phyloP scores from a whole-genome alignment of 2,888 invertebrate species.

The Cosmopolites sordidus region DNA sequence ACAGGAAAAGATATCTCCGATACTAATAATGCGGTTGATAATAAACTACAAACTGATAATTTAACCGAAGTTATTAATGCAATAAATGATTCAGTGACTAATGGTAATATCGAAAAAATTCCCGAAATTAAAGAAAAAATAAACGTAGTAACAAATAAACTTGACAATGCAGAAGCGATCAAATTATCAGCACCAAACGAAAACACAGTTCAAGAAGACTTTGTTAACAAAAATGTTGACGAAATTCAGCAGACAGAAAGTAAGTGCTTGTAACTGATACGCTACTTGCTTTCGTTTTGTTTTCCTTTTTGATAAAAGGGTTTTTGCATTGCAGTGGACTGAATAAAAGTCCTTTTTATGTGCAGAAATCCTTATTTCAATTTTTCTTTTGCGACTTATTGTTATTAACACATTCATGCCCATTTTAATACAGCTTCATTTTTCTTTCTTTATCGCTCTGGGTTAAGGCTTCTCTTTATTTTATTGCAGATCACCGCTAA shows the following conservation, averaged over 20 bases:
- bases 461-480: conserved; percentile 1
- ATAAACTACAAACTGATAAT: conserved; percentile 16
- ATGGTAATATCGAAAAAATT: conserved; percentile 33
- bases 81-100: conserved; percentile 17
- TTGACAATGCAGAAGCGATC: conserved; percentile 38
- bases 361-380: background rate
- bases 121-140: conserved; percentile 39
- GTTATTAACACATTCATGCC: conserved; percentile 22
- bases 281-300: conserved; percentile 5
- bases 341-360: background rate
- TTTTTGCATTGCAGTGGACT: background rate
- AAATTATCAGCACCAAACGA: conserved; percentile 48
- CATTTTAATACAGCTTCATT: conserved; percentile 21
- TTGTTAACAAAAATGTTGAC: conserved; percentile 26
- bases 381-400: background rate
- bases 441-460: background rate
- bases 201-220: conserved; percentile 24
- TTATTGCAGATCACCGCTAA: conserved; percentile 2
- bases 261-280: conserved; percentile 19
- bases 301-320: conserved; percentile 5
- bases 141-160: conserved; percentile 3
- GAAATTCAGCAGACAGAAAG: conserved; percentile 24
- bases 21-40: conserved; percentile 35
- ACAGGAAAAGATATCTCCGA: conserved; percentile 41
- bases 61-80: conserved; percentile 13